A percentile compares a stretch with the other conserved stretches of the same genome.
These are phyloP conservation scores for Siniperca scherzeri DNA, from an alignment of 2,797 vertebrate species.

Conservation along the genomic window DNA sequence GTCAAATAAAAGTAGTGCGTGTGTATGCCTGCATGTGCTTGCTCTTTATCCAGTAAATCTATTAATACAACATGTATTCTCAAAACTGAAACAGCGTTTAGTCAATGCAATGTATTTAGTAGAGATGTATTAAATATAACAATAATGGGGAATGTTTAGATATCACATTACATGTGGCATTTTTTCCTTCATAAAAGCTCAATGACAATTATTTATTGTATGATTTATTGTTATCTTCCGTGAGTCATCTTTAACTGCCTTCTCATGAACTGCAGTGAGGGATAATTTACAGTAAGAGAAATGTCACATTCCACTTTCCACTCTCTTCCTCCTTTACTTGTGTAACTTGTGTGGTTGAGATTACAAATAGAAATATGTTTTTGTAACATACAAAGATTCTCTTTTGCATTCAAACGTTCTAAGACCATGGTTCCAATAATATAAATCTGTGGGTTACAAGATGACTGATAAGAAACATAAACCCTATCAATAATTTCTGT, in stretches of 20 bases:
- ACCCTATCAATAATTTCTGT: neutral
- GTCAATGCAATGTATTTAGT: neutral
- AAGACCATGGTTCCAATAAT: neutral
- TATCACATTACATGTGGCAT: neutral
- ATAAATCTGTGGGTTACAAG: neutral
- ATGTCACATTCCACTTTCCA: neutral
- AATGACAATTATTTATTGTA: too few species aligned
- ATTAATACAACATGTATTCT: conserved; percentile 6
- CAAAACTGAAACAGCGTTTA: neutral
- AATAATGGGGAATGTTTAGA: neutral
- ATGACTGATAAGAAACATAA: neutral
- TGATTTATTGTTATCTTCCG: neutral
- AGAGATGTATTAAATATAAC: neutral
- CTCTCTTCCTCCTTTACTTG: neutral
- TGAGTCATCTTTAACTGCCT: neutral
- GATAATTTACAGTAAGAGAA: neutral
- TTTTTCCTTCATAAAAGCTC: neutral
- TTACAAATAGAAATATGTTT: neutral
- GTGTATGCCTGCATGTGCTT: neutral
- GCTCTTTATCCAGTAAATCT: conserved; percentile 7
- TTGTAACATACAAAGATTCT: neutral
- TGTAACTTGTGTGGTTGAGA: too few species aligned
- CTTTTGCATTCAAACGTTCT: neutral
- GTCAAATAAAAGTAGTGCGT: conserved; percentile 19
- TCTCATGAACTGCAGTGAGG: neutral